phyloP scores from a whole-genome alignment of 2,797 vertebrate genomes.

The Chelidonichthys spinosus region DNA sequence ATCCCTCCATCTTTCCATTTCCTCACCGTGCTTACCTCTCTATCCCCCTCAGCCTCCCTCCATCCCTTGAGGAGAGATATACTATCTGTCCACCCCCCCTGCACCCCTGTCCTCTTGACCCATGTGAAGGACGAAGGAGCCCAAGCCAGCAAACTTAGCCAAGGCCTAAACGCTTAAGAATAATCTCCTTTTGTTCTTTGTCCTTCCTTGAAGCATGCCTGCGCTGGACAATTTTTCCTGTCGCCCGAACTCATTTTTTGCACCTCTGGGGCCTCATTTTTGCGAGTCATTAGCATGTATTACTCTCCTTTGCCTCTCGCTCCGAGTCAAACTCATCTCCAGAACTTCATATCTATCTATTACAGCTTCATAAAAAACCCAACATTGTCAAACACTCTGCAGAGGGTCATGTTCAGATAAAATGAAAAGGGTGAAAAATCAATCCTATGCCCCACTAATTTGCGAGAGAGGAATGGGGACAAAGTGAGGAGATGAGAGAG shows the following conservation, averaged over 20 bases:
- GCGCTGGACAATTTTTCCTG: conserved; percentile 57
- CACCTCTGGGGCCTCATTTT: conserved; percentile 69
- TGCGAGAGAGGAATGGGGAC: conserved; percentile 46
- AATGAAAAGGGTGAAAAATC: conserved; percentile 60
- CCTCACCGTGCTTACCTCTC: conserved; percentile 59
- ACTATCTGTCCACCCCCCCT: conserved; percentile 53
- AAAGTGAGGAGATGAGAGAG: conserved; percentile 36
- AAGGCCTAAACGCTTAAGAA: conserved; percentile 48
- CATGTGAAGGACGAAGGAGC: conserved; percentile 66
- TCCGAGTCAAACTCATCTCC: conserved; percentile 62
- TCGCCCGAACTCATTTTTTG: conserved; percentile 35
- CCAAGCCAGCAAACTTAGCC: conserved; percentile 53
- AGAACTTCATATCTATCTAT: conserved; percentile 63
- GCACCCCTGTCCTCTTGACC: conserved; percentile 66
- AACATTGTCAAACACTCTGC: conserved; percentile 40
- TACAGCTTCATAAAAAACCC: conserved; percentile 47
- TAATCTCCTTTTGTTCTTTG: conserved; percentile 53
- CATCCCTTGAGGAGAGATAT: conserved; percentile 68
- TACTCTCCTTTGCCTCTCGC: conserved; percentile 68
- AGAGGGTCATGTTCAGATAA: conserved; percentile 58
- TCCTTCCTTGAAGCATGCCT: conserved; percentile 54
- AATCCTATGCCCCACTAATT: conserved; percentile 53
- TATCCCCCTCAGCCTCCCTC: conserved; percentile 53
- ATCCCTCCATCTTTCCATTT: conserved; percentile 63
- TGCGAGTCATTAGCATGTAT: conserved; percentile 76